A percentile compares a stretch with the other conserved stretches of the same genome.
phyloP scores from a whole-genome alignment of 2,797 vertebrate species.

The Poecile montanus region DNA sequence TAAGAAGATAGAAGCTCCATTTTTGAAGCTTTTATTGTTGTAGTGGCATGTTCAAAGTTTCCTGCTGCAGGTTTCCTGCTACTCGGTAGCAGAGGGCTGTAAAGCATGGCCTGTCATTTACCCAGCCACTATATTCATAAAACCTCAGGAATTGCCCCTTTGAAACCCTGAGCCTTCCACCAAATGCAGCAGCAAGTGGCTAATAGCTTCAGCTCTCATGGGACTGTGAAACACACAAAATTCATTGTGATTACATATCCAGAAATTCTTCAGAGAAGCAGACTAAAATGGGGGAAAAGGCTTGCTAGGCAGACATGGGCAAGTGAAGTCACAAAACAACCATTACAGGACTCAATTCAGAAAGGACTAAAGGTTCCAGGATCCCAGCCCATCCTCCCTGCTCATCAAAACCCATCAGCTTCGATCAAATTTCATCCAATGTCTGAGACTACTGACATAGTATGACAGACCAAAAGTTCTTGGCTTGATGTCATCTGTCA shows the following conservation, averaged over 20 bases:
- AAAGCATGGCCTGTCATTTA: background rate
- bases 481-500: background rate
- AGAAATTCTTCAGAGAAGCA: background rate
- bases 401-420: background rate
- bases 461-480: background rate
- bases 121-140: background rate
- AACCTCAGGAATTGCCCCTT: background rate
- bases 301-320: background rate
- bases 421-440: background rate
- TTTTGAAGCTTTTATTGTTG: background rate
- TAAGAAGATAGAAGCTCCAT: background rate
- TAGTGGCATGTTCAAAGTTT: background rate
- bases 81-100: background rate
- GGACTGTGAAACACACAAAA: background rate
- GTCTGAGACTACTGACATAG: background rate
- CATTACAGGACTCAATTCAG: background rate
- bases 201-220: background rate
- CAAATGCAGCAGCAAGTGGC: background rate
- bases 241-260: background rate
- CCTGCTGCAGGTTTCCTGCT: background rate
- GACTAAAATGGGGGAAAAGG: background rate
- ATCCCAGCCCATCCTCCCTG: background rate
- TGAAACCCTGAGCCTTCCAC: background rate
- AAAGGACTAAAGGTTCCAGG: background rate
- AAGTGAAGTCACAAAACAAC: background rate